Conservation (phyloP, 2,797 vertebrate genomes). For the Gambelia wislizenii region DNA sequence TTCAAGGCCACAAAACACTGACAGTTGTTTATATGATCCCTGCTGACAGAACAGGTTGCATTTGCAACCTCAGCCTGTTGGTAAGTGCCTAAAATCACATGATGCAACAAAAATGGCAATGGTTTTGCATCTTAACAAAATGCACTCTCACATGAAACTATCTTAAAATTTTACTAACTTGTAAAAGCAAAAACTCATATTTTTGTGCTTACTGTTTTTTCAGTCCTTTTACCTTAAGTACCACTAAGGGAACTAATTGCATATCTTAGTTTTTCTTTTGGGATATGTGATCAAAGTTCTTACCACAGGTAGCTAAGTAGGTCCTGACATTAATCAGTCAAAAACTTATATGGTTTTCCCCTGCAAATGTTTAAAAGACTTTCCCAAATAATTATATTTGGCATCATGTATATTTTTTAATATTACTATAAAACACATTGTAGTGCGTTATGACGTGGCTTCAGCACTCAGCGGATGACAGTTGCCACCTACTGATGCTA, state of each 20-base stretch:
- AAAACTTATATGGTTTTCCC: neutral
- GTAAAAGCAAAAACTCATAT: neutral
- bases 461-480: neutral
- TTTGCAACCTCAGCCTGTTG: slow-evolving; percentile 72
- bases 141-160: slow-evolving; percentile 63
- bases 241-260: neutral
- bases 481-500: too few relatives aligned
- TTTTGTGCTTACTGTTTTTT: neutral
- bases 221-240: neutral
- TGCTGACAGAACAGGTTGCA: slow-evolving; percentile 65
- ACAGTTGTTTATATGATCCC: slow-evolving; percentile 54
- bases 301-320: neutral
- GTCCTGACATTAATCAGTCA: neutral
- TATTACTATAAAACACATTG: neutral
- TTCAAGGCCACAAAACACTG: slow-evolving; percentile 64
- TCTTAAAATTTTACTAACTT: slow-evolving; percentile 54
- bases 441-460: neutral
- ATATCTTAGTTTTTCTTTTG: neutral
- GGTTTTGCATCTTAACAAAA: slow-evolving; percentile 69
- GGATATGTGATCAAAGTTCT: neutral
- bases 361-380: neutral
- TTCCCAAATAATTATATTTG: neutral
- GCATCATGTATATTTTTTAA: neutral
- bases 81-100: slow-evolving; percentile 54
- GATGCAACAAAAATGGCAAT: slow-evolving; percentile 61